Conservation (phyloP, 2,113 vertebrate genomes). For the Delphinapterus leucas region DNA sequence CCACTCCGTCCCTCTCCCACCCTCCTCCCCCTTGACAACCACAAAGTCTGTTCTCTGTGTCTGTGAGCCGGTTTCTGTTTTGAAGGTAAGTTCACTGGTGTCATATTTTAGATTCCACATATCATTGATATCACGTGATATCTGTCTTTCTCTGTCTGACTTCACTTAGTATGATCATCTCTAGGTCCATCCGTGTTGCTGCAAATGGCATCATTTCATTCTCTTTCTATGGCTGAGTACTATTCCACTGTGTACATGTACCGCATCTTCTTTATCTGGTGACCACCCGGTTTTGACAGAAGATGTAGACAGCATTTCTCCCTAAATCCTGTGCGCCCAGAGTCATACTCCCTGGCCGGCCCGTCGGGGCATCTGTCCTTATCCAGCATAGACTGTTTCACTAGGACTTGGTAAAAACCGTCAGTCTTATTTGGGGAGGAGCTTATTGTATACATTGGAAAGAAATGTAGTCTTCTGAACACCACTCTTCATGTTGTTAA, state of each 20-base stretch:
- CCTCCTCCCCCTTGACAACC: no score
- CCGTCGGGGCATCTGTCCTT: neutral
- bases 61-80: neutral
- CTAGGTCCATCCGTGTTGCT: no score
- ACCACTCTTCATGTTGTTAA: neutral
- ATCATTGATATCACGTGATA: no score
- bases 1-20: neutral
- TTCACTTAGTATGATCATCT: no score
- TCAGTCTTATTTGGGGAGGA: neutral
- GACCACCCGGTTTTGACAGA: neutral
- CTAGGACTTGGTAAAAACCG: neutral
- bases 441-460: neutral
- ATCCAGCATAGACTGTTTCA: neutral
- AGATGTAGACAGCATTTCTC: fast-evolving
- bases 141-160: no score
- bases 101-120: no score
- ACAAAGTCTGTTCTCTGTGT: neutral
- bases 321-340: neutral
- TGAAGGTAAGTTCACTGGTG: no score
- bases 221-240: no score
- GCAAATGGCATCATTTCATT: no score
- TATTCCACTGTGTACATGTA: no score
- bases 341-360: neutral
- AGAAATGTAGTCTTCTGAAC: neutral
- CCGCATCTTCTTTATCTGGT: no score